These are phyloP conservation scores for Coelopa frigida DNA, from an alignment of 1,140 invertebrate species.

Conservation along the genomic window DNA sequence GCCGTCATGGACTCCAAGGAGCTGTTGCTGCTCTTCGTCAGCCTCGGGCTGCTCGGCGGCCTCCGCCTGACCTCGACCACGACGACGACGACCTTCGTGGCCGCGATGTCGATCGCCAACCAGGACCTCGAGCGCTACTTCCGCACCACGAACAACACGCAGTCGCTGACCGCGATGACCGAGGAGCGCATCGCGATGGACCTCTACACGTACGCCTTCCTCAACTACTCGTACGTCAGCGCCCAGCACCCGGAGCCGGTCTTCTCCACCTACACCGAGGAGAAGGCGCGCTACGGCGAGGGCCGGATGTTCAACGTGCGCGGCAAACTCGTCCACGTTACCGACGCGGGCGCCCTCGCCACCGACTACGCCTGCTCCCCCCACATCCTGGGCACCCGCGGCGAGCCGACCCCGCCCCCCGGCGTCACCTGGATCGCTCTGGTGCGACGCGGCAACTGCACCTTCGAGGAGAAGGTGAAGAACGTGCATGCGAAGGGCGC, in stretches of 20 bases:
- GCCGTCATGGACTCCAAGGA: constrained; percentile 15
- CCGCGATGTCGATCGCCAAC: constrained; percentile 39
- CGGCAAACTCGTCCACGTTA: constrained; percentile 56
- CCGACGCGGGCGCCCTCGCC: constrained; percentile 45
- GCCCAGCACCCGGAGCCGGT: constrained; percentile 15
- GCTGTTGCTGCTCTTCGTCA: constrained; percentile 18
- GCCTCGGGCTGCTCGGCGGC: constrained; percentile 27
- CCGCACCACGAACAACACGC: constrained; percentile 28
- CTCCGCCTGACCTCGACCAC: constrained; percentile 31
- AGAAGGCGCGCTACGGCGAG: constrained; percentile 63
- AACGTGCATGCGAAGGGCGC: constrained; percentile 64
- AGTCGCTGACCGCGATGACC: constrained; percentile 20
- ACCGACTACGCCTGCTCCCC: constrained; percentile 60
- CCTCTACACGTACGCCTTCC: constrained; percentile 34
- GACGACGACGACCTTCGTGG: constrained; percentile 34
- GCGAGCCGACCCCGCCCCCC: constrained; percentile 48
- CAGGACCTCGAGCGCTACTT: constrained; percentile 42
- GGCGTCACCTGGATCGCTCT: constrained; percentile 65
- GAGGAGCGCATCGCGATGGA: constrained; percentile 35
- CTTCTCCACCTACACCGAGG: constrained; percentile 42
- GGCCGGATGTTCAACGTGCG: constrained; percentile 54
- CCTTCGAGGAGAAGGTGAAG: constrained; percentile 66
- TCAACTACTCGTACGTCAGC: constrained; percentile 33
- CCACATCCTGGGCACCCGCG: constrained; percentile 49
- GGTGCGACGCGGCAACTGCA: constrained; percentile 62